Percentiles rank a stretch among this genome's conserved stretches.
phyloP scores from a whole-genome alignment of 2,797 vertebrate species.

The Perodicticus potto region DNA sequence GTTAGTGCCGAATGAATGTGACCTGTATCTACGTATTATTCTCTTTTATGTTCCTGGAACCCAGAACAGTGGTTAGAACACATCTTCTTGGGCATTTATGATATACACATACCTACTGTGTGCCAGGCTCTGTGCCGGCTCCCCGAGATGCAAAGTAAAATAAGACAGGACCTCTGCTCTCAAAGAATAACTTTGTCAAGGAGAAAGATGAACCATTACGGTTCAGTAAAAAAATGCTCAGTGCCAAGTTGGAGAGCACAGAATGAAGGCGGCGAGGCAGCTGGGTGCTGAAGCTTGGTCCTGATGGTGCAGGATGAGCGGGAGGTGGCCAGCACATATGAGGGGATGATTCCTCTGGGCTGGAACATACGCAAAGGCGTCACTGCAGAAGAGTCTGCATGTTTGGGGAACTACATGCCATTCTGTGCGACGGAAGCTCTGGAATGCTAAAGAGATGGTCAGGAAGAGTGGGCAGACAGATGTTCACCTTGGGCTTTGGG shows the following conservation, averaged over 20 bases:
- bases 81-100: slow-evolving; percentile 18
- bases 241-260: background rate
- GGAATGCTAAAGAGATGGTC: background rate
- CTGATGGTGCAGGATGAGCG: background rate
- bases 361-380: background rate
- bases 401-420: background rate
- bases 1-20: background rate
- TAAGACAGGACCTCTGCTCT: background rate
- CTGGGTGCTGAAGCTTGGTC: background rate
- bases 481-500: background rate
- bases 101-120: background rate
- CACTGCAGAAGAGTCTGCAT: background rate
- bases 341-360: background rate
- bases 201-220: background rate
- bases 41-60: background rate
- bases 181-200: background rate
- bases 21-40: background rate
- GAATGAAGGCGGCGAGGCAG: background rate
- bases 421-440: background rate
- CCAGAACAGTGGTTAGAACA: background rate
- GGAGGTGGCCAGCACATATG: background rate
- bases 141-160: background rate
- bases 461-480: background rate
- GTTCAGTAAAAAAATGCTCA: background rate
- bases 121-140: background rate